Base-by-base conservation (phyloP, 2,797 vertebrate species). In the Tympanoctomys barrerae region DNA sequence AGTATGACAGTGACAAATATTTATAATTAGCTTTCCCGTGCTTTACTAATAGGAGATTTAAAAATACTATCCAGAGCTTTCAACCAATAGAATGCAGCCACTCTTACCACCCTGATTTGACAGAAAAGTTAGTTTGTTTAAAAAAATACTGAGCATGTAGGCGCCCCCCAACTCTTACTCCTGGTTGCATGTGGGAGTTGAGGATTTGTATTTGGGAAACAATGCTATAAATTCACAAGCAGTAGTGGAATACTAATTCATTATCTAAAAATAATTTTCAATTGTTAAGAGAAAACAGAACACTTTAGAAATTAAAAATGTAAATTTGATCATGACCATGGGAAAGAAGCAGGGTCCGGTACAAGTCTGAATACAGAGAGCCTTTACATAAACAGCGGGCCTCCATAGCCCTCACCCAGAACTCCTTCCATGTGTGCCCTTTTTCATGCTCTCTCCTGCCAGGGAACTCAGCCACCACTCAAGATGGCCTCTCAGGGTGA, bases 11-110 rank as follows among this genome's bases (percentile, higher is more conserved):
- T 5, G 39, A 22, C 7, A 90, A 3, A 75, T 36, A 28, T 7
- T 75, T 52, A 89, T n/a, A 71, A 82, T 81, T 64, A 66, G 73
- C 61, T 83, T 96, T 70, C 24, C 16, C n/a, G 13, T 79, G 19
- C 71, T 92, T 73, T 71, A 31, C 83, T 79, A 70, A 87, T 83
- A 42, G 54, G 70, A 89, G 54, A 59, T 62, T 88, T 68, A 54
- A 39, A 87, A 93, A 87, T 84, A 22, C 14, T 36, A 33, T 28
- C 94, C 36, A 57, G 87, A 82, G 52, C 14, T 90, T 87, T 79
- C 12, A 7, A 64, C 36, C 16, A 87, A 46, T 39, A 87, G 46
- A 19, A 73, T 46, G 66, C 61, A 68, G 54, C 24, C 24, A 81
- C 21, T 6, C 64, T 46, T 6, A 33, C 26, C 28, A 87, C 21